Base-by-base conservation (phyloP, 2,113 vertebrate species). In the Poeciliopsis retropinna region DNA sequence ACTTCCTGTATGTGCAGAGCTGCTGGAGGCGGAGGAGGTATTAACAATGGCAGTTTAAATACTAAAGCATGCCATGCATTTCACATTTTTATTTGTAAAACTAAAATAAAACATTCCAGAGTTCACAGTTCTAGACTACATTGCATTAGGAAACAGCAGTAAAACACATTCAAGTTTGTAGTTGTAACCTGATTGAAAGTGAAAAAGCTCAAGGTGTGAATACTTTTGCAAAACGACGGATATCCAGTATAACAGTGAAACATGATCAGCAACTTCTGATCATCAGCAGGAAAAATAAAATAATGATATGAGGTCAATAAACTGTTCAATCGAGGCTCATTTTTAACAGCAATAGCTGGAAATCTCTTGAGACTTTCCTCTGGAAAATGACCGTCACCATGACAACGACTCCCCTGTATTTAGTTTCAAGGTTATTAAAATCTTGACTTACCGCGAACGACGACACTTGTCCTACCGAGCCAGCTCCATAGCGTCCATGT, bases 401-500 rank as follows among this genome's bases (percentile, higher is more conserved):
- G 17, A 47, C 51, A 54, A 54, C 51, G 9, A 54, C 51, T 34
- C 3, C 7, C 31, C 1, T 15, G 34, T 34, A n/a, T 37, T 64
- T 7, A n/a, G 63, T 32, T 34, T 64, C 4, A 32, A 22, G 6
- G 30, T 31, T 25, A 25, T 9, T 11, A 37, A 65, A 25, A n/a
- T 10, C 3, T 1, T 5, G 15, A 87, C 83, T 82, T 28, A 85
- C 76, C 71, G 47, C 19, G 32, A 60, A 14, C 44, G 27, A 72
- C 72, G 27, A 70, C 37, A 62, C 75, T 9, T 68, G 72, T 12
- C 32, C 69, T 62, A 80, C 74, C 31, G 63, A 66, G 1, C n/a
- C 60, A 44, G 76, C 30, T 72, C 73, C 79, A 81, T 77, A 65
- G 67, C 60, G 22, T 62, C 60, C 60, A 22, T 73, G 64, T 17